Base-by-base conservation (phyloP, 2,113 vertebrate genomes). In the Chrysemys picta region DNA sequence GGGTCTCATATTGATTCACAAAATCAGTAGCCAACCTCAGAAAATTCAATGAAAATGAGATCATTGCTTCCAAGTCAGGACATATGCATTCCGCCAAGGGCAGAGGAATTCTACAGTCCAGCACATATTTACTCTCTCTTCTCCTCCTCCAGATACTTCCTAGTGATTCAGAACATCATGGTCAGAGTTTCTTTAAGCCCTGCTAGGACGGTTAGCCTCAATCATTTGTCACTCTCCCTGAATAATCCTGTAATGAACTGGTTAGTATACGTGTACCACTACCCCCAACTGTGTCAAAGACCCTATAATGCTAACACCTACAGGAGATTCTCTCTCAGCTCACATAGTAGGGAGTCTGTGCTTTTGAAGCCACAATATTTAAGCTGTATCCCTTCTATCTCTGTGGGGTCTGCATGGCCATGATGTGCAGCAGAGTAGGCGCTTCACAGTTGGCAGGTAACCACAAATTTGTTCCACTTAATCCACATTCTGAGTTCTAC, bases 351-450 rank as follows among this genome's bases (percentile, higher is more conserved):
- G 22, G 69, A 42, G 6, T 21, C 72, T 76, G 38, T 76, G 83
- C 24, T 94, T 94, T 80, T 96, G n/a, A 42, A 94, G 53, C 7
- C 27, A 87, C 85, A 87, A 59, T 5, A 54, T 57, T 38, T 11
- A 35, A 87, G 47, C 29, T 89, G 76, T 82, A 53, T 16, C 31
- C 56, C 49, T 53, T 45, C 80, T 8, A 42, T 82, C 52, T 62
- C 76, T 78, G 69, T 89, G 65, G 29, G 8, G 5, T 86, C 92
- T 81, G 76, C 79, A 82, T 75, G 94, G 57, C 59, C 84, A 38
- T 0, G 1, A 56, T 21, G 59, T 27, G 45, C 57, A 57, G 45
- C 2, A 45, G 53, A 87, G 35, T 35, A 50, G 62, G 49, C 89
- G 38, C 5, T 38, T 27, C 29, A 84, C 31, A 83, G 89, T 87